Base-by-base conservation (phyloP, 2,113 vertebrate species). In the Eudorcas thomsonii region DNA sequence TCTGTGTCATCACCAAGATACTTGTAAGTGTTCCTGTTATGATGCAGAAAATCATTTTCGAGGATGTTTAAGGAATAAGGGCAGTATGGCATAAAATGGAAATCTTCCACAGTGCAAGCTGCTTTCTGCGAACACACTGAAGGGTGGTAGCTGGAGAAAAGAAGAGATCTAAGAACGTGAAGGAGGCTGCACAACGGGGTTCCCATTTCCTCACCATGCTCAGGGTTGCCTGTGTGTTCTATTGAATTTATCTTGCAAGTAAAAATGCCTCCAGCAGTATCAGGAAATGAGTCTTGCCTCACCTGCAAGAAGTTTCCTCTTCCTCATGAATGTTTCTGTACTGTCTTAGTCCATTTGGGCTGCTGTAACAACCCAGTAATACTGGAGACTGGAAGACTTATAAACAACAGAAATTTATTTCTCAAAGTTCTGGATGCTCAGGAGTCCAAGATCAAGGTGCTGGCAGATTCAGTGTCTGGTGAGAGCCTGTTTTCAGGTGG, bases 11-110 rank as follows among this genome's bases (percentile, higher is more conserved):
- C 94, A 91, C 54, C 5, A 6, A 19, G 16, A 91, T 97, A 97
- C 91, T 91, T 52, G 6, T 94, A 96, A 28, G 5, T 83, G 84
- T 94, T 98, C 64, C 95, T 97, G 43, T 96, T 97, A 92, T 0
- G 19, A 83, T 94, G 74, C 74, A 93, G 50, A 96, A 82, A 97
- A 95, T 52, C 23, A 88, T 89, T 96, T 98, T 94, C 54, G 59
- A 96, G 96, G 84, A 60, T 96, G 60, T 13, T 36, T 81, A 77
- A 97, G 85, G 90, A 93, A 48, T 62, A 77, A 2, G 1, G 23
- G 45, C 10, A 50, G 45, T 54, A 9, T 9, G 80, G 28, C 55
- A 60, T 83, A 92, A 91, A 96, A 92, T 1, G 6, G 7, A 92
- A 8, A 2, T 93, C 78, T 30, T 30, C 21, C 90, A 91, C 13